Percentiles rank a stretch among this genome's conserved stretches.
Evolutionary conservation across 35 echinoderm and acorn worm species (phyloP).

Genomic region (Lytechinus pictus): DNA sequence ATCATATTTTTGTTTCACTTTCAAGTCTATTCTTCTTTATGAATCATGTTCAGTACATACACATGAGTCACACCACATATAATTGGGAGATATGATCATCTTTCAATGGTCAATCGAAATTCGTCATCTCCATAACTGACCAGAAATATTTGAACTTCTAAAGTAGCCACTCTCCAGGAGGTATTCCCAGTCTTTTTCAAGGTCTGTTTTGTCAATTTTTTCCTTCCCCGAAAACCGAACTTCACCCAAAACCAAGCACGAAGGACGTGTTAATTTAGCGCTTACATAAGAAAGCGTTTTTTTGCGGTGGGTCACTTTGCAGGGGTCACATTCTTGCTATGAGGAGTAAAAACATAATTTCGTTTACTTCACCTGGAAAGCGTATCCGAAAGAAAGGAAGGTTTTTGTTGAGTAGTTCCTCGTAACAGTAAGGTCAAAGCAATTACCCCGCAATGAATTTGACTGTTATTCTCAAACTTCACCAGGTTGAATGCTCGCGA

Average conservation of each 20-base stretch:
- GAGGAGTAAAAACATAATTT: background rate
- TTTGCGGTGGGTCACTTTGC: background rate
- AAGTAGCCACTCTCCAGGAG: background rate
- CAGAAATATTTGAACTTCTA: background rate
- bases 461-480: background rate
- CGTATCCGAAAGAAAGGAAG: background rate
- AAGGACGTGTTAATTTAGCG: conserved; percentile 14
- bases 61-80: no score
- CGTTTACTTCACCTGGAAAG: background rate
- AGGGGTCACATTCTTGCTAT: background rate
- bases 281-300: background rate
- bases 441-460: conserved; percentile 24
- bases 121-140: background rate
- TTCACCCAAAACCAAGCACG: conserved; percentile 9
- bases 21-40: no score
- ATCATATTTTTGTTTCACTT: no score
- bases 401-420: conserved; percentile 22
- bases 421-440: conserved; percentile 42
- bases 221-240: conserved; percentile 24
- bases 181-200: background rate
- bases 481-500: background rate
- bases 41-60: no score
- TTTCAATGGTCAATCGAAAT: background rate
- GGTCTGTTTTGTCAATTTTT: conserved; percentile 23
- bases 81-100: background rate